These are phyloP conservation scores for Carassius carassius DNA, from an alignment of 2,113 vertebrate species.

Conservation along the genomic window DNA sequence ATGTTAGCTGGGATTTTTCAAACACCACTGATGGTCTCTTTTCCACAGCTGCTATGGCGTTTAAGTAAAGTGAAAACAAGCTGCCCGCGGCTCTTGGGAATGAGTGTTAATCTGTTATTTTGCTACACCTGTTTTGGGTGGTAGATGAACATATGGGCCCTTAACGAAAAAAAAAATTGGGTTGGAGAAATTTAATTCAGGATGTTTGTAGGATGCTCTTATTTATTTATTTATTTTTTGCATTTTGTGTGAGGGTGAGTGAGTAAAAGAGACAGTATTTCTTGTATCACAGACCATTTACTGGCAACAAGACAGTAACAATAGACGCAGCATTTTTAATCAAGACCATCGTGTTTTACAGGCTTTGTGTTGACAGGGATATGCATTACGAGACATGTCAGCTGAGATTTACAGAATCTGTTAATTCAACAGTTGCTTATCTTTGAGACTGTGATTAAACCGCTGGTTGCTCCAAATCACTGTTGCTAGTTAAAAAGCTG, in stretches of 20 bases:
- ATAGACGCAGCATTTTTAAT: slow-evolving; percentile 24
- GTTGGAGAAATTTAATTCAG: slow-evolving; percentile 27
- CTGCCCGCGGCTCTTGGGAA: slow-evolving; percentile 22
- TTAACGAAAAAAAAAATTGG: not conserved
- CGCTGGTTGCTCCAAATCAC: not conserved
- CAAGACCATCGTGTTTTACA: slow-evolving; percentile 24
- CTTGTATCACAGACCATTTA: not conserved
- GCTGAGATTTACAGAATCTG: slow-evolving; percentile 13
- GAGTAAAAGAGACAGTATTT: not conserved
- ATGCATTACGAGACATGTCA: slow-evolving; percentile 11
- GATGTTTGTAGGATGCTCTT: slow-evolving; percentile 28
- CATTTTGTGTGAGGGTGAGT: not conserved
- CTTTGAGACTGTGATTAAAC: not conserved
- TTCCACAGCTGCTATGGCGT: slow-evolving; percentile 45
- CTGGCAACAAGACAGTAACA: slow-evolving; percentile 22
- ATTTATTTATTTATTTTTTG: not conserved
- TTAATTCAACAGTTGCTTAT: slow-evolving; percentile 1
- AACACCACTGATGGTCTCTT: slow-evolving; percentile 23
- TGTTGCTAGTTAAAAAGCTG: not conserved
- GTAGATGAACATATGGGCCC: slow-evolving; percentile 54
- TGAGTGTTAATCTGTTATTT: slow-evolving; percentile 46
- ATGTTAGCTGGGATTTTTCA: slow-evolving; percentile 35
- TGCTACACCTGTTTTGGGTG: slow-evolving; percentile 30
- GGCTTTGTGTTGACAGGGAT: slow-evolving; percentile 2
- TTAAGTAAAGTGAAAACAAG: slow-evolving; percentile 52